Percentiles rank a stretch among this genome's conserved stretches.
phyloP scores from a whole-genome alignment of 2,888 invertebrate genomes.

The Acholoe squamosa region DNA sequence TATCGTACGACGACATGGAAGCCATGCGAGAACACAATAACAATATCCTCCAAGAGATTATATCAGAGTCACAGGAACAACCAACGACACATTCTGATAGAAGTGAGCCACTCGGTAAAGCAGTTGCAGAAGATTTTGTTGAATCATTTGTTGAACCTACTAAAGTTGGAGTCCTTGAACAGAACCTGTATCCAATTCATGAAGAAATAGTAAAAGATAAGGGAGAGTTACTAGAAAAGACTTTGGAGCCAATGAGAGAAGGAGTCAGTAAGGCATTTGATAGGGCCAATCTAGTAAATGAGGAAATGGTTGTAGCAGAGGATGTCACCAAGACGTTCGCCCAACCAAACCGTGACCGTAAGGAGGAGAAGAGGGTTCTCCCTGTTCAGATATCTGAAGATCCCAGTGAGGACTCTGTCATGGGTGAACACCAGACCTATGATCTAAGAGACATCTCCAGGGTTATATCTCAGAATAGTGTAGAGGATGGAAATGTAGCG shows the following conservation, averaged over 20 bases:
- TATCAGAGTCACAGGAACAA: background rate
- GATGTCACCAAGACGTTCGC: background rate
- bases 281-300: background rate
- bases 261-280: too few species aligned
- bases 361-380: background rate
- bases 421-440: background rate
- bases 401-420: background rate
- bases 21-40: background rate
- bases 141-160: background rate
- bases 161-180: background rate
- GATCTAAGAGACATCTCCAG: background rate
- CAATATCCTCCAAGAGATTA: background rate
- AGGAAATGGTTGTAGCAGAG: background rate
- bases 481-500: background rate
- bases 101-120: background rate
- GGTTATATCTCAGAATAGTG: background rate
- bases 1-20: background rate
- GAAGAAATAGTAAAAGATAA: background rate
- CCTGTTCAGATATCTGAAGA: background rate
- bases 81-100: background rate
- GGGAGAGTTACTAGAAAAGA: too few species aligned
- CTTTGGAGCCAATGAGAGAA: too few species aligned
- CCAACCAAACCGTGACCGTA: background rate
- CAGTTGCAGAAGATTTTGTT: background rate
- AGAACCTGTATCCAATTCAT: background rate